phyloP scores from a whole-genome alignment of 1,140 invertebrate species.

The Lepidostoma basale region DNA sequence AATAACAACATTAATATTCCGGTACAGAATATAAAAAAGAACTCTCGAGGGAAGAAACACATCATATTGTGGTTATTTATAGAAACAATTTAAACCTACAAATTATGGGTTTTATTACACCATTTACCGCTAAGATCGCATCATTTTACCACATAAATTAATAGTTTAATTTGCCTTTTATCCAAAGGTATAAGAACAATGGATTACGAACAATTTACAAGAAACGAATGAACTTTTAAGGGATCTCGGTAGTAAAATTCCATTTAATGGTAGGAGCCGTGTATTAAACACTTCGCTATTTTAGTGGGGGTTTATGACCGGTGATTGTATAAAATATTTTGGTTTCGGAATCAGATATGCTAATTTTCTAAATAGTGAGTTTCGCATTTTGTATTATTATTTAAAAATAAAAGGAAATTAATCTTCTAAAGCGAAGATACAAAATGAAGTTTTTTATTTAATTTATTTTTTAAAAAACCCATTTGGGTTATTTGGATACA shows the following conservation, averaged over 20 bases:
- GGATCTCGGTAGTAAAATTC: conserved; percentile 4
- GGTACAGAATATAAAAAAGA: too few species aligned
- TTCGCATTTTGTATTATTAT: too few species aligned
- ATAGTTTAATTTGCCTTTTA: background rate
- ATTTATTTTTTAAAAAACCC: too few species aligned
- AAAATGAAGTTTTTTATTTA: too few species aligned
- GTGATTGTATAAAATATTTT: conserved; percentile 9
- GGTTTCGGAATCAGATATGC: background rate
- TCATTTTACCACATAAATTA: background rate
- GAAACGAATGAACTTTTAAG: background rate
- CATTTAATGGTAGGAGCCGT: background rate
- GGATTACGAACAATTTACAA: background rate
- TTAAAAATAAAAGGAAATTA: too few species aligned
- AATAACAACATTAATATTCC: too few species aligned
- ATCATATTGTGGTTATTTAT: too few species aligned
- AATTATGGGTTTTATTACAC: background rate
- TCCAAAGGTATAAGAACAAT: background rate
- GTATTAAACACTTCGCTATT: conserved; percentile 13
- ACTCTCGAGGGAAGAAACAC: too few species aligned
- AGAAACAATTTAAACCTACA: too few species aligned
- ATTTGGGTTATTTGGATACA: too few species aligned
- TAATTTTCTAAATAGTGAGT: too few species aligned
- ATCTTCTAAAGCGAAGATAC: too few species aligned
- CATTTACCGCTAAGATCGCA: background rate
- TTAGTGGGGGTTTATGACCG: background rate